These are phyloP conservation scores for Himalopsyche japonica DNA, from an alignment of 2,888 invertebrate species.

Conservation along the genomic window DNA sequence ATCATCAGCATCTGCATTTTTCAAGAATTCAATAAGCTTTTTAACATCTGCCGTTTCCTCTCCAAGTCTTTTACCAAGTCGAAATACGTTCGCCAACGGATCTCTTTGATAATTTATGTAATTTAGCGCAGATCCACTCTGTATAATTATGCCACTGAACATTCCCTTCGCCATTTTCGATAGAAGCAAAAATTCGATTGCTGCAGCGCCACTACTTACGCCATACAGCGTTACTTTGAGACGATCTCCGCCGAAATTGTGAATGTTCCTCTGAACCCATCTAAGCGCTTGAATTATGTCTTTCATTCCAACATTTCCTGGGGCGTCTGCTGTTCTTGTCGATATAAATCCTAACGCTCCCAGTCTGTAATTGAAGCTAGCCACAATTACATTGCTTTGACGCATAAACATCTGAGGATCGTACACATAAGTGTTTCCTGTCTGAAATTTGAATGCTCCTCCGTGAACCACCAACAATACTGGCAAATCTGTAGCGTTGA, in stretches of 20 bases:
- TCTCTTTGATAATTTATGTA: conserved; percentile 48
- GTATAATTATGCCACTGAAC: conserved; percentile 53
- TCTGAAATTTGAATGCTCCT: conserved; percentile 52
- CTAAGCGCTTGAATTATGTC: conserved; percentile 53
- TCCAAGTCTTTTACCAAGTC: conserved; percentile 55
- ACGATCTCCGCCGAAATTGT: conserved; percentile 53
- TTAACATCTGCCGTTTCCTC: conserved; percentile 48
- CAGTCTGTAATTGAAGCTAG: conserved; percentile 52
- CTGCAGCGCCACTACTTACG: conserved; percentile 53
- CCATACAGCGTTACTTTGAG: conserved; percentile 52
- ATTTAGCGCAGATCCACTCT: conserved; percentile 48
- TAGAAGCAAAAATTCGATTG: conserved; percentile 50
- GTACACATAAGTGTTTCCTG: conserved; percentile 50
- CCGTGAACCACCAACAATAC: conserved; percentile 58
- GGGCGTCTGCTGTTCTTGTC: conserved; percentile 48
- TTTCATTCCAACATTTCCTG: conserved; percentile 56
- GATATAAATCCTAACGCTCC: conserved; percentile 56
- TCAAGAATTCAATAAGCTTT: conserved; percentile 47
- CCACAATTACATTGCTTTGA: conserved; percentile 51
- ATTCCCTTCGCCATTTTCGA: conserved; percentile 49
- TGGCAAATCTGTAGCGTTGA: conserved; percentile 51
- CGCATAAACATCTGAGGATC: conserved; percentile 52
- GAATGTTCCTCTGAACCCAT: conserved; percentile 53
- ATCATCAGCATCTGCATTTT: conserved; percentile 46
- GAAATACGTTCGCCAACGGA: conserved; percentile 44